Conservation (phyloP, 1,140 invertebrate species). For the Drosophila ironensis region DNA sequence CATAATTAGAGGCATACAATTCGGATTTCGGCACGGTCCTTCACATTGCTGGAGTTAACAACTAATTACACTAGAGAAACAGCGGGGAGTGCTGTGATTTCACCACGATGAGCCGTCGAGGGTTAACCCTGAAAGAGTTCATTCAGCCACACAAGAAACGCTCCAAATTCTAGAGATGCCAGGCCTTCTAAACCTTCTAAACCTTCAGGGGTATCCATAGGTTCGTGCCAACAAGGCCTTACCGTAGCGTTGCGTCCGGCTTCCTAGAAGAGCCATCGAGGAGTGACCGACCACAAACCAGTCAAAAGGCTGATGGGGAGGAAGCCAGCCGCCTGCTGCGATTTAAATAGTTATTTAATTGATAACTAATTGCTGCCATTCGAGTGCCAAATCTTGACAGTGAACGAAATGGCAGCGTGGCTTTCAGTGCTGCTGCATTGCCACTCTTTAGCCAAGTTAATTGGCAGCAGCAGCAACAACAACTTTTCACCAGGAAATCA, state of each 20-base stretch:
- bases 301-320: not conserved
- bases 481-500: constrained; percentile 74
- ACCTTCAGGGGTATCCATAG: not conserved
- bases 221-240: not conserved
- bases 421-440: constrained; percentile 20
- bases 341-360: constrained; percentile 70
- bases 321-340: constrained; percentile 2
- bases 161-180: not conserved
- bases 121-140: not conserved
- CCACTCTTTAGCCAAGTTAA: constrained; percentile 41
- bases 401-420: constrained; percentile 14
- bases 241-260: not conserved
- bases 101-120: not conserved
- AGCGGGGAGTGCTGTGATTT: not conserved
- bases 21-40: constrained; percentile 30
- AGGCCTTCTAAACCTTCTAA: not conserved
- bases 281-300: constrained; percentile 1
- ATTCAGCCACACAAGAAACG: not conserved
- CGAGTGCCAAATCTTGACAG: constrained; percentile 39
- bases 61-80: constrained; percentile 1
- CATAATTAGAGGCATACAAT: constrained; percentile 60
- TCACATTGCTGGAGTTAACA: constrained; percentile 37
- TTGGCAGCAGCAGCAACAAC: constrained; percentile 43
- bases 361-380: constrained; percentile 60
- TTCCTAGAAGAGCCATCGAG: constrained; percentile 5